Conservation (phyloP, 2,797 vertebrate species). For the Sebastes matsubarae region DNA sequence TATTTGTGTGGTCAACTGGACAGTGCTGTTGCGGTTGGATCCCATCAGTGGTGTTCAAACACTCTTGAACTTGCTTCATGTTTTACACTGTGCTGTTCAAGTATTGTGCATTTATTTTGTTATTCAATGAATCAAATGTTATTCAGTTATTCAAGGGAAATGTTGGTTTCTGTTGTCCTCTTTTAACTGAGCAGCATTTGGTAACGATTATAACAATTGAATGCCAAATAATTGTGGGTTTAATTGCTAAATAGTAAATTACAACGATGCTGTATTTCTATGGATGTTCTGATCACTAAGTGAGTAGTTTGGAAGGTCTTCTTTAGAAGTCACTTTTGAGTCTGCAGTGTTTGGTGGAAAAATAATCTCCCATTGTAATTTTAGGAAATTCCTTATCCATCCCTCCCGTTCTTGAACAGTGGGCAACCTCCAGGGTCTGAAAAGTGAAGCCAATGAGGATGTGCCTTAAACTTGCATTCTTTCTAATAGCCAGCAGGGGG, state of each 20-base stretch:
- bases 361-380: not conserved
- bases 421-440: not conserved
- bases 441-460: not conserved
- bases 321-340: not conserved
- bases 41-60: slow-evolving; percentile 74
- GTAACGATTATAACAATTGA: not conserved
- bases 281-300: not conserved
- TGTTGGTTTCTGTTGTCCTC: slow-evolving; percentile 1
- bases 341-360: not conserved
- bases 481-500: not conserved
- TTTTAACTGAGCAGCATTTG: slow-evolving; percentile 5
- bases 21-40: slow-evolving; percentile 73
- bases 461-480: not conserved
- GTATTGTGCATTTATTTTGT: slow-evolving; percentile 41
- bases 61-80: slow-evolving; percentile 60
- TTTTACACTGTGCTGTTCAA: slow-evolving; percentile 63
- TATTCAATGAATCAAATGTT: slow-evolving; percentile 26
- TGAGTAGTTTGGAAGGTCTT: not conserved
- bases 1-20: slow-evolving; percentile 83
- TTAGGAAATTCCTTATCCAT: not conserved
- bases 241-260: not conserved
- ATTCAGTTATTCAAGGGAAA: slow-evolving; percentile 4
- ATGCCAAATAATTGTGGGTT: not conserved
- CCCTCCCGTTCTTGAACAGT: not conserved
- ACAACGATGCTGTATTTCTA: not conserved